Base-by-base conservation (phyloP, 2,888 invertebrate species). In the Drosophila borealis region DNA sequence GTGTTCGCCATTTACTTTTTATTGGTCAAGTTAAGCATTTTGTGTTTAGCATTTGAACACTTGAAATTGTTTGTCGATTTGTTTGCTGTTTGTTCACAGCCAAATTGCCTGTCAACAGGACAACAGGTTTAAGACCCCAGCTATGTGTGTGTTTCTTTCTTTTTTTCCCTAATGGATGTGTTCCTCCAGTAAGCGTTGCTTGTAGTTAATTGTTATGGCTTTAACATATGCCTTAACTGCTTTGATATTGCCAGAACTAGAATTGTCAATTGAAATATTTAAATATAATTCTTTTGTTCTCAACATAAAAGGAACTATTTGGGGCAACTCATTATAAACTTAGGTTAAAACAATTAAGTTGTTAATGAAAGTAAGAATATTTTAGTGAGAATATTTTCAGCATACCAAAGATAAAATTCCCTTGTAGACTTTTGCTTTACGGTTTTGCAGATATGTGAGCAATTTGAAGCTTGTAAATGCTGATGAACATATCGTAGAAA, bases 41-140 rank as follows among this genome's bases (percentile, higher is more conserved):
- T 67, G 68, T 74, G 71, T 64, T 74, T 78, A 80, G 68, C 65
- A 74, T 77, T 72, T 79, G 75, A 63, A 78, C 79, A 79, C 80
- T 80, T 70, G 74, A 80, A 80, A 80, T 80, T 80, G 80, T 75
- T 78, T 74, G 74, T 75, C 80, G 68, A 80, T 80, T 80, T 78
- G 79, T 77, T 77, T 70, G 71, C 72, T 69, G 77, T 80, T 80
- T 80, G 79, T 74, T 78, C 68, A 63, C 78, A 68, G 61, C 39
- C 77, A 76, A 67, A 54, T 70, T 60, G 64, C 65, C 56, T 66
- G 61, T 60, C 69, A 73, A 56, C 53, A 71, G 61, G 46, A 67
- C 63, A 73, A 74, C 73, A 64, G 56, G 55, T 69, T 51, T 46
- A 68, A 72, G 68, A 72, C 72, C 49, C 61, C 56, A 57, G 19